A percentile compares a stretch with the other conserved stretches of the same genome.
Conservation (phyloP, 2,888 invertebrate genomes). For the Digitonthophagus gazella region DNA sequence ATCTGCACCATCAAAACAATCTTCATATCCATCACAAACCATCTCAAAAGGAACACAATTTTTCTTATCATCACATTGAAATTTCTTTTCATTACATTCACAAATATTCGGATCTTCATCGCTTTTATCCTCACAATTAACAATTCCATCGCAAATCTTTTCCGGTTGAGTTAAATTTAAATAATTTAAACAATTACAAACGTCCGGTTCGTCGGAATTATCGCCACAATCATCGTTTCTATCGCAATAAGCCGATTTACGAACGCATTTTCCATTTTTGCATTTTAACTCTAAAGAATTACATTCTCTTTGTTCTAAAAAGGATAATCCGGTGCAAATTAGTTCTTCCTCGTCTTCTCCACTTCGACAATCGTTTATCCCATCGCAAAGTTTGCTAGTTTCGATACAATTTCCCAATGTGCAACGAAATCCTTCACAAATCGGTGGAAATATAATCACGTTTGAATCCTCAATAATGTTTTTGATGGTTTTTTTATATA, state of each 20-base stretch:
- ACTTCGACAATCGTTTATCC: slow-evolving; percentile 66
- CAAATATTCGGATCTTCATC: slow-evolving; percentile 71
- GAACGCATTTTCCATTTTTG: slow-evolving; percentile 64
- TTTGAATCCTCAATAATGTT: slow-evolving; percentile 49
- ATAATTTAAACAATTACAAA: slow-evolving; percentile 65
- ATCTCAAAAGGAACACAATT: slow-evolving; percentile 71
- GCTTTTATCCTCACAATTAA: slow-evolving; percentile 74
- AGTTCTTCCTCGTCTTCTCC: slow-evolving; percentile 63
- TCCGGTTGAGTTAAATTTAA: slow-evolving; percentile 65
- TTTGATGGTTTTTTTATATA: slow-evolving; percentile 55
- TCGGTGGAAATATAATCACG: not conserved
- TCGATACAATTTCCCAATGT: slow-evolving; percentile 66
- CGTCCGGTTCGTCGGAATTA: slow-evolving; percentile 67
- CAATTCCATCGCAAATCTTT: slow-evolving; percentile 72
- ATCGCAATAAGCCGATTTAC: slow-evolving; percentile 69
- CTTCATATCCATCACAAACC: slow-evolving; percentile 72
- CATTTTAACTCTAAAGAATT: slow-evolving; percentile 56
- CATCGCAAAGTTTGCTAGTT: slow-evolving; percentile 63
- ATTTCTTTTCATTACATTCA: slow-evolving; percentile 57
- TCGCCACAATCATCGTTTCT: slow-evolving; percentile 68
- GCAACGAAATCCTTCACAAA: slow-evolving; percentile 66
- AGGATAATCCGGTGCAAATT: slow-evolving; percentile 47
- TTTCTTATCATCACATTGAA: slow-evolving; percentile 56
- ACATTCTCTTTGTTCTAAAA: not conserved
- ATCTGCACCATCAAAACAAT: slow-evolving; percentile 74